A percentile compares a stretch with the other conserved stretches of the same genome.
Evolutionary conservation across 2,888 invertebrate genomes (phyloP).

Genomic region (Allophyes oxyacanthae): DNA sequence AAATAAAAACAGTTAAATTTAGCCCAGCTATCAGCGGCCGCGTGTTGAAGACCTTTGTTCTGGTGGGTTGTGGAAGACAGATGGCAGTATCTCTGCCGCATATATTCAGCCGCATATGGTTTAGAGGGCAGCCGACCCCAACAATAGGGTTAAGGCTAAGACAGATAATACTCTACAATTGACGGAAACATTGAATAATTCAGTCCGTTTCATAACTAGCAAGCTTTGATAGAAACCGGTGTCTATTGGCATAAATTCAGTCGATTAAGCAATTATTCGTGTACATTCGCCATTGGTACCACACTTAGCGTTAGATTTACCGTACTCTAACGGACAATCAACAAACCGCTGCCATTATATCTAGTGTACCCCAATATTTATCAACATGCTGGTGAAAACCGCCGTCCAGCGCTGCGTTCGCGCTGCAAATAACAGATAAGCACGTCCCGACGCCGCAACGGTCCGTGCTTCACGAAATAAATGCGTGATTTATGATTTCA

Average conservation of each 20-base stretch:
- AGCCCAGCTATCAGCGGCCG: too few relatives aligned
- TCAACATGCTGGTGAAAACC: conserved; percentile 79
- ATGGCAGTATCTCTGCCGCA: too few relatives aligned
- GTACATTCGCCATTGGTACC: conserved; percentile 45
- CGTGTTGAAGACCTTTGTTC: too few relatives aligned
- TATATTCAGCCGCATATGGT: too few relatives aligned
- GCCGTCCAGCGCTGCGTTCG: conserved; percentile 68
- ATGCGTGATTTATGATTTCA: conserved; percentile 86
- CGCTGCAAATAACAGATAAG: conserved; percentile 87
- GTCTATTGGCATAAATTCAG: conserved; percentile 54
- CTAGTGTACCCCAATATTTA: conserved; percentile 77
- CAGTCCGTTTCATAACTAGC: conserved; percentile 25
- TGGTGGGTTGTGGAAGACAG: too few relatives aligned
- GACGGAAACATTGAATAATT: conserved; percentile 6
- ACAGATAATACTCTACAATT: background rate
- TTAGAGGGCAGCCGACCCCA: too few relatives aligned
- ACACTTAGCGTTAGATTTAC: conserved; percentile 61
- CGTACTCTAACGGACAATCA: conserved; percentile 56
- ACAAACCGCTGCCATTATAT: conserved; percentile 59
- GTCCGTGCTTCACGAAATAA: conserved; percentile 82
- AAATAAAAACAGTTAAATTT: too few relatives aligned
- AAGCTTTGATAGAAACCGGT: conserved; percentile 25
- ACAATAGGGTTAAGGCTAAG: too few relatives aligned
- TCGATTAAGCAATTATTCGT: conserved; percentile 65
- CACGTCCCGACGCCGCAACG: conserved; percentile 80